phyloP scores from a whole-genome alignment of 1,140 invertebrate species.

The Pseudobourletiella spinata region DNA sequence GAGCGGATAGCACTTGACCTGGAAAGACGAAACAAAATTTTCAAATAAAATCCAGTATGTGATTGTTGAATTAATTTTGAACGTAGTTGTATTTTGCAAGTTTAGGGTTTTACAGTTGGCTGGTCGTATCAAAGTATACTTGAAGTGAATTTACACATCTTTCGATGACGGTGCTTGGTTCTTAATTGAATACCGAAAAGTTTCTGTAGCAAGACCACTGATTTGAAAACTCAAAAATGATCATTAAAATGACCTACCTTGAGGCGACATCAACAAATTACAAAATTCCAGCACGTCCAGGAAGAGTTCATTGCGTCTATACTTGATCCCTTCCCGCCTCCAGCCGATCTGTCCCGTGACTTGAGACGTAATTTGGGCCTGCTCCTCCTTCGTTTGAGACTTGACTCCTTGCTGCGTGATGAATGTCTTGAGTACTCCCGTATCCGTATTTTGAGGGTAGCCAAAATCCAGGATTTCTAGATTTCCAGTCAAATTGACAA shows the following conservation, averaged over 20 bases:
- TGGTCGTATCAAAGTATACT: no score
- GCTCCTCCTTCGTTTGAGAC: slow-evolving; percentile 97
- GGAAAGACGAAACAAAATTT: no score
- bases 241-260: no score
- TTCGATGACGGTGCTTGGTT: no score
- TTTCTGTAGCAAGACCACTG: no score
- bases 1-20: slow-evolving; percentile 96
- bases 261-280: slow-evolving; percentile 97
- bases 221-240: no score
- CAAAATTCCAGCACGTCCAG: slow-evolving; percentile 98
- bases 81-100: no score
- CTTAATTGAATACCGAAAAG: no score
- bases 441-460: slow-evolving; percentile 99
- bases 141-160: no score
- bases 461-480: slow-evolving; percentile 98
- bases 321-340: slow-evolving; percentile 98
- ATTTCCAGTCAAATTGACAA: slow-evolving; percentile 38
- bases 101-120: no score
- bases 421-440: slow-evolving; percentile 97
- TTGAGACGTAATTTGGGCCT: slow-evolving; percentile 98
- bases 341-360: slow-evolving; percentile 99
- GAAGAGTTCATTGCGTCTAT: slow-evolving; percentile 96
- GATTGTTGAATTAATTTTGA: no score
- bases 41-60: background rate
- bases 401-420: slow-evolving; percentile 99